These are phyloP conservation scores for Protophormia terraenovae DNA, from an alignment of 2,888 invertebrate genomes.

Conservation along the genomic window DNA sequence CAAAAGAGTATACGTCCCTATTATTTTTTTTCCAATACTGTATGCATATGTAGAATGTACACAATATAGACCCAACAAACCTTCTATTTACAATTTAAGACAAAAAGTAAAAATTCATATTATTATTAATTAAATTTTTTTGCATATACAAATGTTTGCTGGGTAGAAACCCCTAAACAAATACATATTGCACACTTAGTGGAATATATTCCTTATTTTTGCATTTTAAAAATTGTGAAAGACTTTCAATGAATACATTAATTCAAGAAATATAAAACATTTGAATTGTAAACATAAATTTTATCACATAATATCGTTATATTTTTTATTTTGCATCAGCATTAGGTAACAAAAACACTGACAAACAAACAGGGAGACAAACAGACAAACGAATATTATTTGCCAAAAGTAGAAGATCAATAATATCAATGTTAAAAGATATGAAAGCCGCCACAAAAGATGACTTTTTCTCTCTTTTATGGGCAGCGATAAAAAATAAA, in stretches of 20 bases:
- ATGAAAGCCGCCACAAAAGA: not conserved
- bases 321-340: not conserved
- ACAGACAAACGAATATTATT: not conserved
- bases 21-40: no score
- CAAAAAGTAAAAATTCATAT: no score
- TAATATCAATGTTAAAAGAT: not conserved
- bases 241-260: not conserved
- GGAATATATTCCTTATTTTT: not conserved
- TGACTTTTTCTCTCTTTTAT: not conserved
- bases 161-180: not conserved
- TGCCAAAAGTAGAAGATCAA: not conserved
- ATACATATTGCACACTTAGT: not conserved
- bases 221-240: not conserved
- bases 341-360: not conserved
- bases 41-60: no score
- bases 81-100: no score
- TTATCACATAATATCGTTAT: not conserved
- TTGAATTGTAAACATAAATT: slow-evolving; percentile 12
- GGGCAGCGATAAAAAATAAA: not conserved
- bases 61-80: no score
- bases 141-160: not conserved
- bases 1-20: no score
- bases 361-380: not conserved
- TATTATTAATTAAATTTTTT: no score
- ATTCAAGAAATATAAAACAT: not conserved